Evolutionary conservation across 2,797 vertebrate genomes (phyloP).

Genomic region (Rhinichthys osculus): DNA sequence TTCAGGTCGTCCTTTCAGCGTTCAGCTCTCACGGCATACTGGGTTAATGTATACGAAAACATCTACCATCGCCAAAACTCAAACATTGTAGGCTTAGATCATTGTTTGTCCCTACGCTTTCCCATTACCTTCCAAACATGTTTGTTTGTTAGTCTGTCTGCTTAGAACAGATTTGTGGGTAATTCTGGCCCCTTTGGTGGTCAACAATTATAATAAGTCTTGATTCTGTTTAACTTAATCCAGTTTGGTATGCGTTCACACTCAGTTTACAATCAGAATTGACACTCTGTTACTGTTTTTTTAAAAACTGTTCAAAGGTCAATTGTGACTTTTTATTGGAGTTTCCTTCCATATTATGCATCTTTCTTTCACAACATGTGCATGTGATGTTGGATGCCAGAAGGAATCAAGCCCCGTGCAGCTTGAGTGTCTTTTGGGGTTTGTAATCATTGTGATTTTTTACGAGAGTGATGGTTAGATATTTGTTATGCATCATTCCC

Average conservation of each 20-base stretch:
- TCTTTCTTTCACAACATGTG: constrained; percentile 16
- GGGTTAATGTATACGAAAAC: constrained; percentile 45
- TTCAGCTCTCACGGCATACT: background rate
- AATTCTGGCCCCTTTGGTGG: background rate
- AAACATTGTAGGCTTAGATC: background rate
- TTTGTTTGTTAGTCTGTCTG: background rate
- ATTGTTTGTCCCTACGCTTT: background rate
- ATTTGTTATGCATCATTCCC: constrained; percentile 25
- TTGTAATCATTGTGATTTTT: background rate
- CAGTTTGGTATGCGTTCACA: constrained; percentile 8
- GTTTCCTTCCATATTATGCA: background rate
- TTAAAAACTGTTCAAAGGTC: background rate
- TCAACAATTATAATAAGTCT: background rate
- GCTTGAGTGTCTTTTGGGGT: background rate
- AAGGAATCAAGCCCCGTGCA: background rate
- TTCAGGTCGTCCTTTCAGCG: background rate
- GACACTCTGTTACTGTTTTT: too few relatives aligned
- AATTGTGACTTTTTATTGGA: background rate
- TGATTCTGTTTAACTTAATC: background rate
- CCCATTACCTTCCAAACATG: constrained; percentile 7
- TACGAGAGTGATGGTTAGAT: background rate
- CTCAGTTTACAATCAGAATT: background rate
- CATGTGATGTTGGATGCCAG: constrained; percentile 4
- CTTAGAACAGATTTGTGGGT: background rate
- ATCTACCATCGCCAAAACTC: background rate